phyloP scores from a whole-genome alignment of 2,797 vertebrate genomes.

The Echeneis naucrates region DNA sequence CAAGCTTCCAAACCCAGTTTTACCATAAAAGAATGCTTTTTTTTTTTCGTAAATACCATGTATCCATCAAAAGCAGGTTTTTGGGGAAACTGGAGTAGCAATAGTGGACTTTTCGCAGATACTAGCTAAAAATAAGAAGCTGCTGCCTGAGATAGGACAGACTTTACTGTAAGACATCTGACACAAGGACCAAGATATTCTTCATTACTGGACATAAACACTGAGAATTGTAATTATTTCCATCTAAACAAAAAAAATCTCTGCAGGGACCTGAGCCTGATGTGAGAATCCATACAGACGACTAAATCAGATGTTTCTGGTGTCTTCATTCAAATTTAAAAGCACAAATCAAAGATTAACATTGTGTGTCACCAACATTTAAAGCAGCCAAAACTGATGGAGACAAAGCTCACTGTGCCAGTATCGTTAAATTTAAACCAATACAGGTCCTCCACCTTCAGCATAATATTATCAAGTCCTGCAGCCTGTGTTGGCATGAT shows the following conservation, averaged over 20 bases:
- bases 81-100: too few relatives aligned
- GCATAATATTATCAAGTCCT: constrained; percentile 53
- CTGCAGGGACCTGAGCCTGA: background rate
- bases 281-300: background rate
- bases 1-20: too few relatives aligned
- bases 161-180: too few relatives aligned
- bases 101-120: too few relatives aligned
- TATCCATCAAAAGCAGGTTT: too few relatives aligned
- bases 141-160: too few relatives aligned
- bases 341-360: constrained; percentile 22
- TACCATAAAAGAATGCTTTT: too few relatives aligned
- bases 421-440: constrained; percentile 29
- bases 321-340: constrained; percentile 2
- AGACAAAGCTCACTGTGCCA: constrained; percentile 24
- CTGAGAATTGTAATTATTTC: background rate
- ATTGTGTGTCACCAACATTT: constrained; percentile 25
- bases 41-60: too few relatives aligned
- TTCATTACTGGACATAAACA: background rate
- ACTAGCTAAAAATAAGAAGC: too few relatives aligned
- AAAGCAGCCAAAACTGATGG: constrained; percentile 16
- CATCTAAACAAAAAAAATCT: background rate
- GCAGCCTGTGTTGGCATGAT: constrained; percentile 56
- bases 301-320: constrained; percentile 9
- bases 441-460: constrained; percentile 39
- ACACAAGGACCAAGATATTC: too few relatives aligned